Percentiles rank a stretch among this genome's conserved stretches.
Evolutionary conservation across 2,888 invertebrate genomes (phyloP).

Genomic region (Parnassius orleans): DNA sequence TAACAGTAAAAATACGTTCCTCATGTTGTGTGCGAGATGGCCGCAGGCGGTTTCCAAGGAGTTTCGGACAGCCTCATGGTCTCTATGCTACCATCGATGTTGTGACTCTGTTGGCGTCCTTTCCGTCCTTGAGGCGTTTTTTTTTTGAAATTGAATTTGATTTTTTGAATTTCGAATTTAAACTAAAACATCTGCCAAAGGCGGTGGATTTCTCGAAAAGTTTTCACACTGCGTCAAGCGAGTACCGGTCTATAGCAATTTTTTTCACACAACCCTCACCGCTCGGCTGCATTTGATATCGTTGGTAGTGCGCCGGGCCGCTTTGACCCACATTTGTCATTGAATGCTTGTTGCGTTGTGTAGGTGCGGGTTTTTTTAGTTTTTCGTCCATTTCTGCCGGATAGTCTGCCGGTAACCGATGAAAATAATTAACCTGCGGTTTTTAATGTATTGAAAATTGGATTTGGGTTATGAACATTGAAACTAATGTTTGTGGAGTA

Average conservation of each 20-base stretch:
- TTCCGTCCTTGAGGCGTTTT: no score
- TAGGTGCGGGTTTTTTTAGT: conserved; percentile 16
- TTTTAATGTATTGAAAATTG: conserved; percentile 6
- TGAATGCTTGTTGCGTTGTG: conserved; percentile 30
- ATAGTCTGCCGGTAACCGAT: conserved; percentile 13
- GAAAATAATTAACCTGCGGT: conserved; percentile 17
- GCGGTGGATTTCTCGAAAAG: conserved; percentile 28
- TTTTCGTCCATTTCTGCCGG: conserved; percentile 2
- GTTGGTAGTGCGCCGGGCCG: conserved; percentile 33
- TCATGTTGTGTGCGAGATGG: no score
- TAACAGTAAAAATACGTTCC: no score
- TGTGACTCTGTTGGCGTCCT: no score
- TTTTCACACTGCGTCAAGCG: conserved; percentile 9
- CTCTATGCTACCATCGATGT: no score
- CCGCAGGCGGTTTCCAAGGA: no score
- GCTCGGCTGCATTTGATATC: conserved; percentile 45
- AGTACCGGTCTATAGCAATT: conserved; percentile 13
- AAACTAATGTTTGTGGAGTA: no score
- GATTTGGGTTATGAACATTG: background rate
- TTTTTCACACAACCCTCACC: conserved; percentile 39
- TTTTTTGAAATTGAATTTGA: no score
- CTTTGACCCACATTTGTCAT: conserved; percentile 53
- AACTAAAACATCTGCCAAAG: conserved; percentile 23
- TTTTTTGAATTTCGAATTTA: conserved; percentile 6
- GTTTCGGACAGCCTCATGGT: no score